Conservation (phyloP, 2,113 vertebrate genomes). For the Atherinomorus stipes region DNA sequence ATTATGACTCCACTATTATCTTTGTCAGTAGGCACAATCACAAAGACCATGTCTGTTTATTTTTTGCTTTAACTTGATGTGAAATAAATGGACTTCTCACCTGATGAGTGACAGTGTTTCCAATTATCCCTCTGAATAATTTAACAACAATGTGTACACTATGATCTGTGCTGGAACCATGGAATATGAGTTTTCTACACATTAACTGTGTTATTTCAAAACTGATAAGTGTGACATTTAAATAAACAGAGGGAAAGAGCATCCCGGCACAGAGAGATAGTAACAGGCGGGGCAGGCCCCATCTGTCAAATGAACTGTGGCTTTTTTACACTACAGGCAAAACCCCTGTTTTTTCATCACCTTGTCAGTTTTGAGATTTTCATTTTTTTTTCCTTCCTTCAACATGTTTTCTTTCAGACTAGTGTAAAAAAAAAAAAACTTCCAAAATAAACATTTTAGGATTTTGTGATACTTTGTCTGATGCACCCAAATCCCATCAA, state of each 20-base stretch:
- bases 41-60: slow-evolving; percentile 13
- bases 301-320: no score
- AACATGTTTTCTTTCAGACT: no score
- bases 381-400: no score
- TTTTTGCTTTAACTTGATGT: slow-evolving; percentile 9
- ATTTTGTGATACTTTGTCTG: no score
- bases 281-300: no score
- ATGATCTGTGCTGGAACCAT: not conserved
- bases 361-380: no score
- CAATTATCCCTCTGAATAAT: slow-evolving; percentile 9
- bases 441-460: no score
- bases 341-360: no score
- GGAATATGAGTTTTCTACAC: not conserved
- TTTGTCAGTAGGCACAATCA: slow-evolving; percentile 26
- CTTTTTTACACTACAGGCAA: no score
- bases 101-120: not conserved
- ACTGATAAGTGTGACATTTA: not conserved
- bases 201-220: not conserved
- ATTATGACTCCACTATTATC: not conserved
- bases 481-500: no score
- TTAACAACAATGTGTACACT: not conserved
- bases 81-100: not conserved
- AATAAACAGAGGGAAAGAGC: not conserved
- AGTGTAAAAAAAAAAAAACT: no score
- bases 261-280: no score